Evolutionary conservation across 2,797 vertebrate species (phyloP), one percentile per base, ranked within the genome.

Genomic region (Ptychadena robeensis): DNA sequence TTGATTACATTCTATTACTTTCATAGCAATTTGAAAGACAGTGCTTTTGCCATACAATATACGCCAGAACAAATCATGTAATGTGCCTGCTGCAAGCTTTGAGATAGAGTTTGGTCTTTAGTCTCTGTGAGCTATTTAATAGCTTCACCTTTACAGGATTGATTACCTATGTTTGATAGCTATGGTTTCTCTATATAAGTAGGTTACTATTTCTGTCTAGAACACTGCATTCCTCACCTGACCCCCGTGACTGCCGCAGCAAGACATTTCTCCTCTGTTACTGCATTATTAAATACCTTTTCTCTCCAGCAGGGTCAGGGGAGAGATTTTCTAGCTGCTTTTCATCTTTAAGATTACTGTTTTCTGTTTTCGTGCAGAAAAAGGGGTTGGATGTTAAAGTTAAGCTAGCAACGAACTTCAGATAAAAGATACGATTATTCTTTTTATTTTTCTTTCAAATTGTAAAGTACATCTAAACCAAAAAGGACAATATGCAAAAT

Each of bases 221-320:
- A 72, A 57, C 72, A 61, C n/a, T 6, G 25, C 64, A 44, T 35
- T 73, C 59, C 63, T 69, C 32, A 68, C 75, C 44, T 57, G 32
- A 37, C 64, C 53, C 65, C 32, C 15, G 34, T 40, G 53, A 28
- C 66, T 82, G 35, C 81, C 3, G 53, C 66, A 82, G 73, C 8
- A 32, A 76, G 81, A 68, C 35, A 48, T 82, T 76, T 53, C 72
- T 70, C 67, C 35, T 64, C 40, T 35, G 8, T 34, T 77, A 67
- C 81, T 82, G 81, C 73, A 82, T 82, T 82, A 82, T 82, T 82
- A 77, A 82, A 82, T 25, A 70, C n/a, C 73, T 64, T 31, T 82
- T 12, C 37, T 35, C 12, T n/a, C 67, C 66, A 1, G 22, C 66
- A 48, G 81, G 65, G 66, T 77, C 73, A 82, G 25, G 35, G 37